Evolutionary conservation across 2,113 vertebrate species (phyloP), one percentile per base, ranked within the genome.

Genomic region (Mirounga angustirostris): DNA sequence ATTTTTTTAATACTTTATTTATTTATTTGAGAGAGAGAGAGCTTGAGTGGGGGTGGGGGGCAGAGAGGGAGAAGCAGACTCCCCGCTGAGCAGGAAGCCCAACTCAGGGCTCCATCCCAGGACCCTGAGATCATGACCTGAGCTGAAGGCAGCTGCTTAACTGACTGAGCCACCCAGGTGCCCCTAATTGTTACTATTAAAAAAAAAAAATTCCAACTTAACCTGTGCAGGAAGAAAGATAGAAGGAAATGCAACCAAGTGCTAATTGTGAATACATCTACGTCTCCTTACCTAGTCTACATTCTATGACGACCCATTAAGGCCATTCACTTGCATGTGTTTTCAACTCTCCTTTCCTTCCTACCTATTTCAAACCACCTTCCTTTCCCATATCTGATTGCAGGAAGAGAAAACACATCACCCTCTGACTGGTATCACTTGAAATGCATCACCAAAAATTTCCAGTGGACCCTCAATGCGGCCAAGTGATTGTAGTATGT

Each of bases 401-500:
- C 6, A 58, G 33, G 58, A 33, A 46, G 13, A 7, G 7, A 81
- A 40, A 63, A 84, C 1, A 86, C 2, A n/a, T 9, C 36, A 28
- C 18, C 9, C 16, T 78, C 56, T 50, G 40, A 86, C 2, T 4
- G 21, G 16, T 15, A 15, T 58, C 40, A 54, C 13, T 63, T 63
- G 12, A 40, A 59, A 56, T 36, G 83, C 76, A 82, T 9, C 8
- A 43, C 50, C 46, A 28, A 28, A 65, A n/a, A 33, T 67, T 46
- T 71, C 33, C 15, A 43, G n/a, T 28, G 46, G 2, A n/a, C 24
- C 24, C 40, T 58, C 19, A 54, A 65, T 40, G 12, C 59, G 43
- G 5, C 33, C 22, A 58, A 18, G 1, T 14, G 4, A 54, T 54
- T 14, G 13, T 0, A 7, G 7, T 22, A 14, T 58, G 16, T 30